Conservation (phyloP, 1,140 invertebrate genomes). For the Bathynomus jamesi region DNA sequence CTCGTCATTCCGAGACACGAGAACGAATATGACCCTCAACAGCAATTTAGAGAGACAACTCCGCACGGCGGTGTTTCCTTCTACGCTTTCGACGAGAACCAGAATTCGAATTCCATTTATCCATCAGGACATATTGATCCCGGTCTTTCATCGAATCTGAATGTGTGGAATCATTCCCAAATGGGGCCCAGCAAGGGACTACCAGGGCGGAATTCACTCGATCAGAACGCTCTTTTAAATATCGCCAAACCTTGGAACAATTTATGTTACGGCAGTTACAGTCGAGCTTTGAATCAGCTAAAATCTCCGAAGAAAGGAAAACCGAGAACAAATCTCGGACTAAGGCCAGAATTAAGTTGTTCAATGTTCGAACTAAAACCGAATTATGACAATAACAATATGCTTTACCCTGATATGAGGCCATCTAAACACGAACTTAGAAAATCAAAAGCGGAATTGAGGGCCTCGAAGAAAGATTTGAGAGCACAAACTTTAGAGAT, state of each 20-base stretch:
- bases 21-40: neutral
- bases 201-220: neutral
- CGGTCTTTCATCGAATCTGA: no score
- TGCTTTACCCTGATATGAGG: neutral
- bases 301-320: neutral
- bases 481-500: neutral
- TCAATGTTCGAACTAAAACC: neutral
- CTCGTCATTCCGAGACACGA: neutral
- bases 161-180: no score
- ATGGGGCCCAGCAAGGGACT: neutral
- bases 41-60: no score
- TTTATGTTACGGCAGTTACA: neutral
- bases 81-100: neutral
- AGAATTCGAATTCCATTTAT: neutral
- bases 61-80: neutral
- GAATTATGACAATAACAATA: neutral
- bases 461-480: neutral
- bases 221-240: neutral
- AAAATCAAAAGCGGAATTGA: neutral
- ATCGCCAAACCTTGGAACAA: neutral
- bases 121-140: neutral
- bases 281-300: neutral
- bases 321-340: neutral
- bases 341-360: neutral
- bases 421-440: neutral